These are phyloP conservation scores for Dynastes hyllus DNA, from an alignment of 2,888 invertebrate genomes.

Conservation along the genomic window DNA sequence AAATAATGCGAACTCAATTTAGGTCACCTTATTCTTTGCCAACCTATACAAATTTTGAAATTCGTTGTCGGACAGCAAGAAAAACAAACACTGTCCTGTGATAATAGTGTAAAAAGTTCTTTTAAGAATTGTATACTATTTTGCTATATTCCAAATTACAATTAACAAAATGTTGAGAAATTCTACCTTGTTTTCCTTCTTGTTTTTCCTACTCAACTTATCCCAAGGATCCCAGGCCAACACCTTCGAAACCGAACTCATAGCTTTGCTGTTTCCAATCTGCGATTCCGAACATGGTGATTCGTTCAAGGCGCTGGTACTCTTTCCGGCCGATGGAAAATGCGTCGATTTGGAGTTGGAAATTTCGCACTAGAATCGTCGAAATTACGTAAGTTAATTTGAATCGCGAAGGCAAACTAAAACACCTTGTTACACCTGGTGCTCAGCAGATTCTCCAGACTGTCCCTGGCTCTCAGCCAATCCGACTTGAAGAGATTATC, in stretches of 20 bases:
- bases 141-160: no score
- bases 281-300: conserved; percentile 58
- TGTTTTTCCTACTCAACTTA: conserved; percentile 63
- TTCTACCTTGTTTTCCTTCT: conserved; percentile 63
- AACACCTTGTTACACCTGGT: conserved; percentile 60
- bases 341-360: conserved; percentile 57
- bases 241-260: conserved; percentile 59
- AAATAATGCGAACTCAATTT: no score
- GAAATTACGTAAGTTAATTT: conserved; percentile 21
- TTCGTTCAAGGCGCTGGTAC: conserved; percentile 51
- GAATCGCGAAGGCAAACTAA: neutral
- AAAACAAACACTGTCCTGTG: no score
- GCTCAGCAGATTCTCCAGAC: conserved; percentile 63
- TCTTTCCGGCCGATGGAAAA: conserved; percentile 56
- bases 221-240: conserved; percentile 66
- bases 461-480: conserved; percentile 63
- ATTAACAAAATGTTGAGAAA: neutral
- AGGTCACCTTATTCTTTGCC: no score
- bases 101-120: no score
- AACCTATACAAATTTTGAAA: no score
- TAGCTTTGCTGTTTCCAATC: conserved; percentile 54
- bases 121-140: neutral
- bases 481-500: conserved; percentile 55
- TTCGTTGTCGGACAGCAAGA: no score
- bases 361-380: conserved; percentile 53